Evolutionary conservation across 2,888 invertebrate genomes (phyloP).

Genomic region (Papilio protenor): DNA sequence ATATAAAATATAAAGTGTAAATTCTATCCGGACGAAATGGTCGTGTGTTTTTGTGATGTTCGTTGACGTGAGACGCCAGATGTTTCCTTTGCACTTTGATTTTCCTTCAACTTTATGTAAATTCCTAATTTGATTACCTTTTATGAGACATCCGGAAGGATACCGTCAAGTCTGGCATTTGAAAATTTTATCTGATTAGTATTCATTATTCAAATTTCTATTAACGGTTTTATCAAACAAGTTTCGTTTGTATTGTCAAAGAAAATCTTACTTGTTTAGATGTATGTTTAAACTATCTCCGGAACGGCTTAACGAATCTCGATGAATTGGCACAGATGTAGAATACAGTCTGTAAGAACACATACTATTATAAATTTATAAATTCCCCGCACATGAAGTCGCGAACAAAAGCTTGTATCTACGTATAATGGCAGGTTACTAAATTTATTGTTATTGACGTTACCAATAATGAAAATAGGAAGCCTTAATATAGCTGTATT

Average conservation of each 20-base stretch:
- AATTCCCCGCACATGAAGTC: no score
- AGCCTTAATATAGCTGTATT: background rate
- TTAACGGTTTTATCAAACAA: background rate
- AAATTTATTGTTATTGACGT: background rate
- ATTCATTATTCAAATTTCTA: background rate
- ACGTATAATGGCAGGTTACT: background rate
- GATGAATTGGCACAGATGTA: no score
- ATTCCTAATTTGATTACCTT: conserved; percentile 38
- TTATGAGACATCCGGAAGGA: conserved; percentile 38
- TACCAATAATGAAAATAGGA: background rate
- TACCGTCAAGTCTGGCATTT: conserved; percentile 19
- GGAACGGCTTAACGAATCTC: no score
- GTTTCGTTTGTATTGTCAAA: background rate
- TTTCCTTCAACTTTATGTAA: conserved; percentile 34
- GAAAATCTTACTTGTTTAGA: background rate
- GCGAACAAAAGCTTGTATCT: no score
- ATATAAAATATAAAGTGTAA: conserved; percentile 57
- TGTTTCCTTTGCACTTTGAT: conserved; percentile 57
- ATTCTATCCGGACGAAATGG: conserved; percentile 32
- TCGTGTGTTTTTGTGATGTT: conserved; percentile 60
- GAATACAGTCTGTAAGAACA: no score
- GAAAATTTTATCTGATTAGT: conserved; percentile 6
- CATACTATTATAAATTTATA: no score
- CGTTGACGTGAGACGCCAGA: conserved; percentile 61
- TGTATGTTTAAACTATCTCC: no score